phyloP scores from a whole-genome alignment of 2,888 invertebrate species.

The Elegia similella region DNA sequence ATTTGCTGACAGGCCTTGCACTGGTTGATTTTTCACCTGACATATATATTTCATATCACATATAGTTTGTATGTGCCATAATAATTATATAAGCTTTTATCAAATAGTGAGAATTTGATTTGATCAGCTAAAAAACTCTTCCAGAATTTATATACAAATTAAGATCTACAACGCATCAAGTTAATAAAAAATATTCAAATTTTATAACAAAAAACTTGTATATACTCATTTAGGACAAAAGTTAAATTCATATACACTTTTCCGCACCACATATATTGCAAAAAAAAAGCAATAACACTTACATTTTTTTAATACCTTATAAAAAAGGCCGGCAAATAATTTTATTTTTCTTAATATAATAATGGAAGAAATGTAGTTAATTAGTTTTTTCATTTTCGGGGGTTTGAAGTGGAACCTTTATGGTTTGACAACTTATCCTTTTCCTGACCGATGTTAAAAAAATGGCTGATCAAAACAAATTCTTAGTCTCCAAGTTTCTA shows the following conservation, averaged over 20 bases:
- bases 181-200: neutral
- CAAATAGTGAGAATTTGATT: neutral
- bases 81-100: neutral
- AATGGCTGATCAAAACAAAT: neutral
- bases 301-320: too few relatives aligned
- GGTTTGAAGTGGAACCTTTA: too few relatives aligned
- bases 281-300: too few relatives aligned
- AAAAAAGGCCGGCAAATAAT: too few relatives aligned
- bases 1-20: neutral
- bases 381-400: too few relatives aligned
- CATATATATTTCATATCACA: neutral
- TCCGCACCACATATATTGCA: too few relatives aligned
- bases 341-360: too few relatives aligned
- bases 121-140: neutral
- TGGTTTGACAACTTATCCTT: too few relatives aligned
- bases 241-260: neutral
- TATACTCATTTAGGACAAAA: neutral
- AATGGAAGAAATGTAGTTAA: too few relatives aligned
- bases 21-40: slow-evolving; percentile 1
- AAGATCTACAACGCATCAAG: neutral
- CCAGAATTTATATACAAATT: neutral
- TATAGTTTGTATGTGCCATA: neutral
- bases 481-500: neutral
- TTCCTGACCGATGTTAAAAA: too few relatives aligned
- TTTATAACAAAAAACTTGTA: too few relatives aligned